Percentiles rank a stretch among this genome's conserved stretches.
Conservation (phyloP, 2,113 vertebrate genomes). For the Coregonus clupeaformis region DNA sequence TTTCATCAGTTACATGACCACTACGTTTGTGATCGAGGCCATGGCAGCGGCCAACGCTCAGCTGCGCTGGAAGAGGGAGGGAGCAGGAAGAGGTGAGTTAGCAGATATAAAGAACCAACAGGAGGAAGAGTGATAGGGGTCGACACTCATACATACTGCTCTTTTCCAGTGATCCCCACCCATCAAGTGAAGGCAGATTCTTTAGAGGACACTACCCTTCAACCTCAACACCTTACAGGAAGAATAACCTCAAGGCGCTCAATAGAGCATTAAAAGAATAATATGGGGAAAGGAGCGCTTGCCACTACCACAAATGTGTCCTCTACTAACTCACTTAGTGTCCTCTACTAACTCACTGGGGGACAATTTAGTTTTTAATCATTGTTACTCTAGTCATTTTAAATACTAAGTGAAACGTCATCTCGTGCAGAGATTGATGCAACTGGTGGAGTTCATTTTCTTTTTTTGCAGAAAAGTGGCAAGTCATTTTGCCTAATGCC, state of each 20-base stretch:
- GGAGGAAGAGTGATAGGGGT: neutral
- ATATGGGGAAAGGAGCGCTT: neutral
- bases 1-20: slow-evolving; percentile 88
- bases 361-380: slow-evolving; percentile 24
- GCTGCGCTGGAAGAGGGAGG: slow-evolving; percentile 90
- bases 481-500: slow-evolving; percentile 41
- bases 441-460: slow-evolving; percentile 16
- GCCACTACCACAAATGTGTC: too few species aligned
- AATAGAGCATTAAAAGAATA: neutral
- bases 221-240: neutral
- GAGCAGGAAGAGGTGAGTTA: slow-evolving; percentile 85
- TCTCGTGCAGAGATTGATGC: slow-evolving; percentile 9
- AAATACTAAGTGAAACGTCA: slow-evolving; percentile 23
- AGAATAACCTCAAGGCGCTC: neutral
- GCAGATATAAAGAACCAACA: neutral
- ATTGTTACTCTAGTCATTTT: slow-evolving; percentile 26
- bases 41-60: slow-evolving; percentile 97
- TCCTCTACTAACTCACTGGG: slow-evolving; percentile 9
- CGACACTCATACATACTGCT: too few species aligned
- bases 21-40: slow-evolving; percentile 95
- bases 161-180: too few species aligned
- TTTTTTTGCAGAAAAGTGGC: slow-evolving; percentile 19
- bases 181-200: too few species aligned
- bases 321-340: too few species aligned
- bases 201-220: neutral